Evolutionary conservation across 2,888 invertebrate species (phyloP).

Genomic region (Parapristionchus giblindavisi): DNA sequence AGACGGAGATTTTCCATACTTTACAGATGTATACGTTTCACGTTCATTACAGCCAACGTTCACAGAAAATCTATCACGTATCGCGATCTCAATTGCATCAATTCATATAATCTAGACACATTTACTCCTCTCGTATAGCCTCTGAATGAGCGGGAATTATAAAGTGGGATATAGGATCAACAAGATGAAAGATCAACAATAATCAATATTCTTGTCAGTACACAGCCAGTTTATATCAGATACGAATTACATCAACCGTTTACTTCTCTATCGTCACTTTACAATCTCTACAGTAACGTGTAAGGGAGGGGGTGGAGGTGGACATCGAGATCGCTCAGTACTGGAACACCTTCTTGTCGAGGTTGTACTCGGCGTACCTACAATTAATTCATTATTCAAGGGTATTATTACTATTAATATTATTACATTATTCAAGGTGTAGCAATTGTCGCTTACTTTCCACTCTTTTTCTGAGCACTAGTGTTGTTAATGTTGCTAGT

Average conservation of each 20-base stretch:
- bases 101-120: constrained; percentile 30
- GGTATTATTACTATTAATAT: too few relatives aligned
- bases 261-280: constrained; percentile 36
- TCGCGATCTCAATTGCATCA: too few relatives aligned
- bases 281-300: constrained; percentile 35
- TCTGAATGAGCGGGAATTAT: too few relatives aligned
- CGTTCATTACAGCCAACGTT: too few relatives aligned
- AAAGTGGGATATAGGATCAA: constrained; percentile 26
- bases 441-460: too few relatives aligned
- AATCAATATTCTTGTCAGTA: not conserved
- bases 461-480: too few relatives aligned
- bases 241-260: constrained; percentile 20
- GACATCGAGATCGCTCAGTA: constrained; percentile 42
- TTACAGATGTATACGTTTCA: too few relatives aligned
- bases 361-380: constrained; percentile 66
- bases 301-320: not conserved
- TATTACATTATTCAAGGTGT: too few relatives aligned
- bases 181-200: constrained; percentile 17
- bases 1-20: too few relatives aligned
- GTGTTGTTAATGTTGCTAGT: too few relatives aligned
- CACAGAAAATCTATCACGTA: too few relatives aligned
- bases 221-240: constrained; percentile 3
- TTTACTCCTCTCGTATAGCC: too few relatives aligned
- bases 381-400: not conserved
- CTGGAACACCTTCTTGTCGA: constrained; percentile 66